Conservation (phyloP, 37 sponge, comb jelly and placozoan genomes). For the Cladorhizidae sp. region DNA sequence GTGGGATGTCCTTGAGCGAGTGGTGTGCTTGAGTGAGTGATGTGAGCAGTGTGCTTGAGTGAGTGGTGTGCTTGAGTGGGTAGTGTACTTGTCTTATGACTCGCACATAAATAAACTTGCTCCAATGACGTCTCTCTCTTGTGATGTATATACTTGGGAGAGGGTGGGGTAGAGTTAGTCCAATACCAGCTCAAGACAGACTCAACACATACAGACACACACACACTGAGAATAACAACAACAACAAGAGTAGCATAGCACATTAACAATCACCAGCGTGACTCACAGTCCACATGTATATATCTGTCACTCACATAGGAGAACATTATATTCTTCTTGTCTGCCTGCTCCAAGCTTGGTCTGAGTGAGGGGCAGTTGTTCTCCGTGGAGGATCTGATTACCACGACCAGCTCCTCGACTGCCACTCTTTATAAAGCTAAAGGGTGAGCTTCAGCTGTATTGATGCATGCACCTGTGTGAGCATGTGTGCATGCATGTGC, state of each 20-base stretch:
- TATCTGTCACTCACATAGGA: constrained; percentile 50
- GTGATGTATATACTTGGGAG: neutral
- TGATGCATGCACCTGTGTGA: too few relatives aligned
- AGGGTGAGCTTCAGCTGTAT: neutral
- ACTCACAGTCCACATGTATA: neutral
- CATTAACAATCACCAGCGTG: too few relatives aligned
- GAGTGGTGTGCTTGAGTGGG: too few relatives aligned
- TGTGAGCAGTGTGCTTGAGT: too few relatives aligned
- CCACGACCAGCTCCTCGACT: neutral
- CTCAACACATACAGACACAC: neutral
- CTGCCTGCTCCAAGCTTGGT: constrained; percentile 76
- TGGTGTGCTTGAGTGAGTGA: too few relatives aligned
- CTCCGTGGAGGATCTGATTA: constrained; percentile 60
- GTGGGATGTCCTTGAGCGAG: too few relatives aligned
- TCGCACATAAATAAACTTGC: too few relatives aligned
- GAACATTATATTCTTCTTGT: constrained; percentile 76
- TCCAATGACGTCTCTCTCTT: too few relatives aligned
- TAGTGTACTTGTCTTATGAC: too few relatives aligned
- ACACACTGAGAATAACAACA: too few relatives aligned
- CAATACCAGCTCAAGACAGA: neutral
- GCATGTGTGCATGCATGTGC: neutral
- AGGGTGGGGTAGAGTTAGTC: neutral
- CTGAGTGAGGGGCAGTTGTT: constrained; percentile 82
- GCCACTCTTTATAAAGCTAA: neutral
- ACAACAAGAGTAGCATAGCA: too few relatives aligned